Conservation (phyloP, 2,888 invertebrate species). For the Drosophila quinaria region DNA sequence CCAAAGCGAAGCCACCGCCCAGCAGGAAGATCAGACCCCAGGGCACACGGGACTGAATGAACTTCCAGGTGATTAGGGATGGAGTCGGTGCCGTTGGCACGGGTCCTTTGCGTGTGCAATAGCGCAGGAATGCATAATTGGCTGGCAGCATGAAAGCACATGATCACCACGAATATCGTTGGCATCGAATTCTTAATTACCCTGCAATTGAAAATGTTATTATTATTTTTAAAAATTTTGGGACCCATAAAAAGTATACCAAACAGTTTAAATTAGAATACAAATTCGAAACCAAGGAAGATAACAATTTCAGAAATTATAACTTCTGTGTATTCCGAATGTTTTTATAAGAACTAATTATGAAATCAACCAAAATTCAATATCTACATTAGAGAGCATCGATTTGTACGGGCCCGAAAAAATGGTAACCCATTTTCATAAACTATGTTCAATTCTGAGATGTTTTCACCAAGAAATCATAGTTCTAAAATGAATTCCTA, state of each 20-base stretch:
- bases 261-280: neutral
- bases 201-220: conserved; percentile 85
- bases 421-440: no score
- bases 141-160: conserved; percentile 95
- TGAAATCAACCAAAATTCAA: neutral
- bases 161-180: conserved; percentile 92
- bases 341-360: no score
- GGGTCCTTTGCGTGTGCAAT: conserved; percentile 86
- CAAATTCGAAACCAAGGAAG: no score
- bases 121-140: conserved; percentile 90
- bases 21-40: conserved; percentile 96
- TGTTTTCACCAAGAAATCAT: no score
- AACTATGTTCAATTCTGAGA: no score
- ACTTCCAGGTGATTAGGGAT: conserved; percentile 93
- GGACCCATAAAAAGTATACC: neutral
- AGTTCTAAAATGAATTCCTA: no score
- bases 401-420: no score
- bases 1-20: conserved; percentile 96
- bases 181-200: conserved; percentile 92
- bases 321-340: neutral
- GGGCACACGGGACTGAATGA: conserved; percentile 93
- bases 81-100: conserved; percentile 88
- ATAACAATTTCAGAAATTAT: neutral
- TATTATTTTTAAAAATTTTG: neutral
- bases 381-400: no score